Evolutionary conservation across 1,140 invertebrate genomes (phyloP).

Genomic region (Episyrphus balteatus): DNA sequence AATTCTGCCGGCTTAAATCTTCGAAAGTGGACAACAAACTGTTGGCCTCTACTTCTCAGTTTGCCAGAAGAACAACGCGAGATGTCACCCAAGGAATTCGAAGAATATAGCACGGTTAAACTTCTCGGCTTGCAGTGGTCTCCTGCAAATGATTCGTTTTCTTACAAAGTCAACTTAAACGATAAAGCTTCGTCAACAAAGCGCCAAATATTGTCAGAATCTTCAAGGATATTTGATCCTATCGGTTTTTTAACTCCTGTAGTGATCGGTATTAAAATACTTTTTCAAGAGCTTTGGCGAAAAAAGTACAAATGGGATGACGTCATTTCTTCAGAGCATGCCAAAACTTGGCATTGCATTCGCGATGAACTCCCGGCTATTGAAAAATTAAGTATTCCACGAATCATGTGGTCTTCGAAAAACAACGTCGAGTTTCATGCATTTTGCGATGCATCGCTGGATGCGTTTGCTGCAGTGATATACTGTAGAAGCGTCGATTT

Average conservation of each 20-base stretch:
- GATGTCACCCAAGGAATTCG: background rate
- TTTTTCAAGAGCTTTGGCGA: slow-evolving; percentile 33
- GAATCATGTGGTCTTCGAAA: background rate
- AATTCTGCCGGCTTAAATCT: background rate
- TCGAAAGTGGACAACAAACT: slow-evolving; percentile 1
- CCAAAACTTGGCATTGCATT: slow-evolving; percentile 10
- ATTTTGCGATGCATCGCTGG: too few species aligned
- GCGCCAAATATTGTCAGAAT: slow-evolving; percentile 19
- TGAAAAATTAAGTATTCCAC: background rate
- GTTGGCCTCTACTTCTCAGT: background rate
- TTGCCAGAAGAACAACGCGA: background rate
- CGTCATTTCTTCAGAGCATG: slow-evolving; percentile 14
- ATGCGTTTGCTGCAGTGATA: too few species aligned
- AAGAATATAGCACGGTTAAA: background rate
- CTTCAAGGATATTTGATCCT: slow-evolving; percentile 26
- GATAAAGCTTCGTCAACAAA: slow-evolving; percentile 12
- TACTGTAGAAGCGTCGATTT: slow-evolving; percentile 1
- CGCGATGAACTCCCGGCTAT: background rate
- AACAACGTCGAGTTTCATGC: background rate
- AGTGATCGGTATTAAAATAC: slow-evolving; percentile 25
- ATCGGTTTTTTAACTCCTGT: slow-evolving; percentile 28
- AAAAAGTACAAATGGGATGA: slow-evolving; percentile 28
- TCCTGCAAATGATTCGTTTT: background rate
- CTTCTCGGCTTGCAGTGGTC: background rate
- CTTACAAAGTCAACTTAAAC: background rate